Percentiles rank a stretch among this genome's conserved stretches.
Evolutionary conservation across 2,113 vertebrate species (phyloP).

Genomic region (Thalassoma bifasciatum): DNA sequence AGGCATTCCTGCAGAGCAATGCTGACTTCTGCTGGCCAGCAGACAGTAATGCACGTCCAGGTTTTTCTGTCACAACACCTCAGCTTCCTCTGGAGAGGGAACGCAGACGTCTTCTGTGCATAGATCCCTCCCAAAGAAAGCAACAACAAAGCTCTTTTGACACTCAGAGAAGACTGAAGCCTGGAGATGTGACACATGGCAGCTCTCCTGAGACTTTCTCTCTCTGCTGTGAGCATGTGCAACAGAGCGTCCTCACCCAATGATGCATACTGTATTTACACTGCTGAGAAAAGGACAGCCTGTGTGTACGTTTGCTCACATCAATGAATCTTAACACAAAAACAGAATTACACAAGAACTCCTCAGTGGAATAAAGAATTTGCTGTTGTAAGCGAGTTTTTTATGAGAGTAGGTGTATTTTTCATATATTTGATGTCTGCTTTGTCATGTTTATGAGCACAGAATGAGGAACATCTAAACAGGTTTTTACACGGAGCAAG

Average conservation of each 20-base stretch:
- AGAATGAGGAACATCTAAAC: conserved; percentile 12
- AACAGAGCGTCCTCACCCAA: neutral
- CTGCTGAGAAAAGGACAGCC: neutral
- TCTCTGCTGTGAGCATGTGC: neutral
- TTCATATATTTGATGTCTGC: neutral
- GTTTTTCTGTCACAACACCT: neutral
- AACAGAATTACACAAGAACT: neutral
- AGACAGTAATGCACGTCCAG: conserved; percentile 25
- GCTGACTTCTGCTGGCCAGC: conserved; percentile 62
- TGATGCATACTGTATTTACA: neutral
- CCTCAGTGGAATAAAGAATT: neutral
- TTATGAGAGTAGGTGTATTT: conserved; percentile 9
- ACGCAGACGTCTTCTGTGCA: neutral
- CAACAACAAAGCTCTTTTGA: conserved; percentile 5
- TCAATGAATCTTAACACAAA: conserved; percentile 28
- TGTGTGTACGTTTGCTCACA: conserved; percentile 13
- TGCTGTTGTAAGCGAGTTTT: conserved; percentile 8
- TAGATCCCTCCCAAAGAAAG: neutral
- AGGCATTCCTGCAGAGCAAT: conserved; percentile 15
- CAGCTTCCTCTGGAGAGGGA: neutral
- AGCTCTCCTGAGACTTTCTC: neutral
- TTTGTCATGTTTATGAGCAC: conserved; percentile 21
- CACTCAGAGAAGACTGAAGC: neutral
- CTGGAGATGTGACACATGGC: neutral
- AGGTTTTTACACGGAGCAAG: neutral